Evolutionary conservation across 37 sponge, comb jelly and placozoan species (phyloP), one percentile per base, ranked within the genome.

Genomic region (Haliclona indistincta): DNA sequence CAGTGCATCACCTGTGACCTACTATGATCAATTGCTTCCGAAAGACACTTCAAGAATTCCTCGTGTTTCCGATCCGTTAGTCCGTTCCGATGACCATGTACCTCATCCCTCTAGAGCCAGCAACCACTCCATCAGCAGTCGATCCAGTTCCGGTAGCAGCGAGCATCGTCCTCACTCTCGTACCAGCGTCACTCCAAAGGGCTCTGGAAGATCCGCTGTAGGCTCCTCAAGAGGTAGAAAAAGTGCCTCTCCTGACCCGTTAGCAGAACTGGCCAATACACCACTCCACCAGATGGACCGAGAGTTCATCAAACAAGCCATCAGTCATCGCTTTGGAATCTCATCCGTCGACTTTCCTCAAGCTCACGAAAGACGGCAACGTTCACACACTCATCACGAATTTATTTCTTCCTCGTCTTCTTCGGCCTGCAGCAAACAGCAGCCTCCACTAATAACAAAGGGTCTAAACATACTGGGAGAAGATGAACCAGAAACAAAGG

Each of bases 301-400:
- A 28, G 76, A 75, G 15, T 28, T 63, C 11, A 40, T 75, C n/a
- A 75, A 75, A 51, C 25, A 39, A 33, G 47, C 76, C 47, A 75
- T 75, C 64, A 75, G 76, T 47, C 28, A 75, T 17, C 55, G 76
- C 15, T 75, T 75, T 62, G 64, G 36, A 10, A 22, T 75, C 30
- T 26, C 47, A 17, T 32, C 40, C 1, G n/a, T n/a, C n/a, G n/a
- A n/a, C n/a, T n/a, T n/a, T n/a, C n/a, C n/a, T n/a, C n/a, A n/a
- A n/a, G n/a, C n/a, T n/a, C n/a, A n/a, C n/a, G 51, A 47, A 10
- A 47, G 15, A 17, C 51, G 51, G 15, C 11, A 20, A n/a, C 11
- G 26, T n/a, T 6, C 6, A 58, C 13, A 6, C 28, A 58, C 60
- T 6, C n/a, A n/a, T n/a, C n/a, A n/a, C n/a, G n/a, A n/a, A n/a